Evolutionary conservation across 1,140 invertebrate genomes (phyloP), one percentile per base, ranked within the genome.

Genomic region (Euwallacea similis): DNA sequence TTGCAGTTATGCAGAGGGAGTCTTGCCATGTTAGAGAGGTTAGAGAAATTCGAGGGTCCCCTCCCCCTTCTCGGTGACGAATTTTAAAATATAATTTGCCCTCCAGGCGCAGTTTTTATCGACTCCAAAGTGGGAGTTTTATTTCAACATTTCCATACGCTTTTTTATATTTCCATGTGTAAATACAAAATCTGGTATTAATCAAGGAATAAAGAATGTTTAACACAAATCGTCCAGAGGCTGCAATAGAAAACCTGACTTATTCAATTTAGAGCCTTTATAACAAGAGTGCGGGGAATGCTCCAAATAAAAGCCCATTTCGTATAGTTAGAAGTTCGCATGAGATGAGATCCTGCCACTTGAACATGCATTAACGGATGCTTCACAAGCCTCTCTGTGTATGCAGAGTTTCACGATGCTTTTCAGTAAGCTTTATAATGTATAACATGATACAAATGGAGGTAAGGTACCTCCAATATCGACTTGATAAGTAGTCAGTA

Each of bases 261-360:
- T 69, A 69, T 42, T 69, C 67, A 64, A 64, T 64, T 69, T 70
- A 64, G 58, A 70, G 61, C 61, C 60, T 70, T 64, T 64, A 70
- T 43, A 69, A 63, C 41, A 42, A 62, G 67, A 64, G 60, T 42
- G 41, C 16, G 53, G 62, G 69, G 55, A 66, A 13, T 69, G 11
- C 61, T 59, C 60, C 61, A 64, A 71, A 71, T 71, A 64, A 71
- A 66, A 66, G 63, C 69, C 54, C 44, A 60, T 63, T 53, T 13
- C 50, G 63, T 64, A 33, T 33, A 63, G 50, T 71, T 71, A 65
- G 62, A 71, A 55, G 54, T 71, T 60, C 50, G 56, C 69, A 62
- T 55, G 63, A 71, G 63, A 71, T 71, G 69, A 62, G 69, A 71
- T 71, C 69, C 65, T 66, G 69, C 62, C 69, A 71, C 69, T 71